Evolutionary conservation across 2,888 invertebrate genomes (phyloP).

Genomic region (Amphiduros pacificus): DNA sequence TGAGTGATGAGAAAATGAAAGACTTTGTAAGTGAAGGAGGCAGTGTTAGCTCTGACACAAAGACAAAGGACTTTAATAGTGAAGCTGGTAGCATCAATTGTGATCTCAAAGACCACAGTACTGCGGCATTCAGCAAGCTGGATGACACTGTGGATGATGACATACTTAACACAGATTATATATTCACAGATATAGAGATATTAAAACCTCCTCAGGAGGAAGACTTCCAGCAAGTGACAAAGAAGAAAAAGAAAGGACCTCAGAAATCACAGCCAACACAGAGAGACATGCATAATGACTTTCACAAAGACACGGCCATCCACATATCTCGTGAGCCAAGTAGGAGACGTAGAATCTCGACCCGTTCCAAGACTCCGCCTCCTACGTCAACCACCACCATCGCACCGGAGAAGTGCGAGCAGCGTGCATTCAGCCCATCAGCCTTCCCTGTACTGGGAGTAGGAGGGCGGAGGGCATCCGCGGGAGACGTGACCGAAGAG

Average conservation of each 20-base stretch:
- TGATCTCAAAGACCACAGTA: too few species aligned
- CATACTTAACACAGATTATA: too few species aligned
- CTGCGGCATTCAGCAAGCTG: too few species aligned
- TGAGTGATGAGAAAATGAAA: neutral
- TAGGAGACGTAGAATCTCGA: slow-evolving; percentile 1
- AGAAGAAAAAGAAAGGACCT: slow-evolving; percentile 33
- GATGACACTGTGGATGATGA: too few species aligned
- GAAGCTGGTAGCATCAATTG: too few species aligned
- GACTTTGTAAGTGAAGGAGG: neutral
- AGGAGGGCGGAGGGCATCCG: slow-evolving; percentile 25
- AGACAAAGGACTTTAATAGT: too few species aligned
- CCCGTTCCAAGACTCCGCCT: slow-evolving; percentile 25
- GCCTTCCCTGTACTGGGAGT: slow-evolving; percentile 44
- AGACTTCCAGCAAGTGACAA: slow-evolving; percentile 39
- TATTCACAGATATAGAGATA: slow-evolving; percentile 43
- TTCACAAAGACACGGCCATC: too few species aligned
- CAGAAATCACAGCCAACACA: neutral
- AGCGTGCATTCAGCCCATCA: slow-evolving; percentile 47
- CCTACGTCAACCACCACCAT: slow-evolving; percentile 7
- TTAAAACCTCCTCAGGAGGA: slow-evolving; percentile 33
- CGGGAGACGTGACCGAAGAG: slow-evolving; percentile 30
- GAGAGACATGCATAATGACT: neutral
- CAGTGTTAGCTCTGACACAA: too few species aligned
- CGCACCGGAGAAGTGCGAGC: neutral
- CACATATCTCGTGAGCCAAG: too few species aligned